phyloP scores from a whole-genome alignment of 2,797 vertebrate genomes.

The Propithecus perrieri region DNA sequence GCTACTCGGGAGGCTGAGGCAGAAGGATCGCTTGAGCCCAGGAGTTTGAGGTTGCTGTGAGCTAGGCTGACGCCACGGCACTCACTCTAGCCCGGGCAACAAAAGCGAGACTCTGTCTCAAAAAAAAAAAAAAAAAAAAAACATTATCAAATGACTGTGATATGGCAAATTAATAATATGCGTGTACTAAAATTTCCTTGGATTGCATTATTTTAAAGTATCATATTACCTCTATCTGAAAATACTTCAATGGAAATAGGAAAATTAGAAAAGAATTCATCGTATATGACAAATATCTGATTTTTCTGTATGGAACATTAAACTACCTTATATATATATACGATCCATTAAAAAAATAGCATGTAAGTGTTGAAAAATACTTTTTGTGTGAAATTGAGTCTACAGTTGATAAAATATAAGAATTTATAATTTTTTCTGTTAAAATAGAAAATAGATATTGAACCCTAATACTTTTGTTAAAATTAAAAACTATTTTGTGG shows the following conservation, averaged over 20 bases:
- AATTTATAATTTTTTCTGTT: background rate
- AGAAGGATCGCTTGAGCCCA: no score
- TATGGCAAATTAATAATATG: slow-evolving; percentile 64
- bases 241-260: slow-evolving; percentile 57
- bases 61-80: no score
- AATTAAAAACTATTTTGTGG: background rate
- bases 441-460: background rate
- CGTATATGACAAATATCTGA: slow-evolving; percentile 57
- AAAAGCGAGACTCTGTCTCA: no score
- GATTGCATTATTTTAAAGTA: slow-evolving; percentile 73
- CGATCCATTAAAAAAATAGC: slow-evolving; percentile 55
- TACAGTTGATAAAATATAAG: background rate
- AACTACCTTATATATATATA: slow-evolving; percentile 57
- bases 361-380: slow-evolving; percentile 30
- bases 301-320: slow-evolving; percentile 60
- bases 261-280: slow-evolving; percentile 63
- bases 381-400: background rate
- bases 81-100: no score
- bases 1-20: no score
- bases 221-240: slow-evolving; percentile 65
- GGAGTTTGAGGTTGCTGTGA: no score
- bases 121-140: no score
- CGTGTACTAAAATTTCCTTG: slow-evolving; percentile 68
- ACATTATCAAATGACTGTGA: slow-evolving; percentile 64
- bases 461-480: background rate